Evolutionary conservation across 2,888 invertebrate species (phyloP), one percentile per base, ranked within the genome.

Genomic region (Trichacis sp.): DNA sequence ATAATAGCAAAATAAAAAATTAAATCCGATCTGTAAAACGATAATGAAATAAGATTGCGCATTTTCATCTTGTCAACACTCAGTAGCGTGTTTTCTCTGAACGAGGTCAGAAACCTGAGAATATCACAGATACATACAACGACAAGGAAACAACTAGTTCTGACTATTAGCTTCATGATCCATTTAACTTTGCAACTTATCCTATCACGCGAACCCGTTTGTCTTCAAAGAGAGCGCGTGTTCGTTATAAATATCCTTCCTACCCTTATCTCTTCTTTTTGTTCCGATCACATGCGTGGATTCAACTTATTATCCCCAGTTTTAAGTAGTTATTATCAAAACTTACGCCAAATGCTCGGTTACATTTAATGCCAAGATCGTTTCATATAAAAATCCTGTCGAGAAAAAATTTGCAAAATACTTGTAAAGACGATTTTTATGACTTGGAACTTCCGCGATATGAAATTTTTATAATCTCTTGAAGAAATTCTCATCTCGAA

Each of bases 141-240:
- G 47, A 65, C 58, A 49, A 56, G 70, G 77, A 78, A 82, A 77
- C 78, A 82, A 82, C 80, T 81, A 83, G 81, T 82, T 79, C 74
- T 70, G 81, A 81, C 80, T 79, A 75, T 68, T 73, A 73, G 59
- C 64, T 81, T 80, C 76, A 79, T 77, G 79, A 73, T 58, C 79
- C 81, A 83, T 83, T 82, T 80, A 82, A 82, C 82, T 81, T 79
- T 72, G 64, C 66, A 81, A 81, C 81, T 81, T 73, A 75, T 77
- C 74, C 79, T 78, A 80, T 80, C 81, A 77, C 76, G 76, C 75
- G 73, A 76, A 74, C 74, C 75, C 77, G 74, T 80, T 80, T 78
- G 78, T 81, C 75, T 74, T 73, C 71, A 55, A 58, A 56, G 50
- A 52, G 30, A 24, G 43, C 54, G 55, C 43, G 42, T 30, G 18